A percentile compares a stretch with the other conserved stretches of the same genome.
Evolutionary conservation across 2,888 invertebrate species (phyloP).

Genomic region (Blastobasis adustella): DNA sequence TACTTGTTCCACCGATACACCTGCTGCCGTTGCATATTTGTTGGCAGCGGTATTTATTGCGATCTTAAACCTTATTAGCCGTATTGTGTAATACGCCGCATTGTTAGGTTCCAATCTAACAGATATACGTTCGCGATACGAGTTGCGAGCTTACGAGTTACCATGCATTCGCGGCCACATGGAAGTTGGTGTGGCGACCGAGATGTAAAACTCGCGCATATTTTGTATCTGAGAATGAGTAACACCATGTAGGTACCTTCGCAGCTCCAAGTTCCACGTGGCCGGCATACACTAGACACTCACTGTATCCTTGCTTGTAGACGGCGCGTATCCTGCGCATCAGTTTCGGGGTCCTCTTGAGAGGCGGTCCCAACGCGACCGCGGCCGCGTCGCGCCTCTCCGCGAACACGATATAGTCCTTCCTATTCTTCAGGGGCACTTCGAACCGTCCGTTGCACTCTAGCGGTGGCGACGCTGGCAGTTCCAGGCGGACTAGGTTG

Average conservation of each 20-base stretch:
- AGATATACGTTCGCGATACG: not conserved
- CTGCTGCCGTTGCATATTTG: constrained; percentile 58
- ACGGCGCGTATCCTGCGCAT: constrained; percentile 62
- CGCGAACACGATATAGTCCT: constrained; percentile 69
- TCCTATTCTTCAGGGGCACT: constrained; percentile 59
- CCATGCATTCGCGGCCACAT: constrained; percentile 5
- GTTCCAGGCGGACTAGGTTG: constrained; percentile 50
- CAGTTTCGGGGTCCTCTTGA: constrained; percentile 57
- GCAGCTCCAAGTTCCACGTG: constrained; percentile 29
- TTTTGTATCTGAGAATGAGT: not conserved
- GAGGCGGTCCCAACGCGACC: constrained; percentile 64
- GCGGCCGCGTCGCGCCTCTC: constrained; percentile 61
- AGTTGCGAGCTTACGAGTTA: not conserved
- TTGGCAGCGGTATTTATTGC: constrained; percentile 49
- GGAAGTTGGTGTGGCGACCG: constrained; percentile 2
- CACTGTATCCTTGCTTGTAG: constrained; percentile 70
- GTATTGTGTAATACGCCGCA: constrained; percentile 8
- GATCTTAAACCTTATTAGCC: constrained; percentile 37
- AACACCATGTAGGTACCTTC: not conserved
- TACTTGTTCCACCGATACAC: constrained; percentile 66
- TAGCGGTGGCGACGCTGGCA: constrained; percentile 41
- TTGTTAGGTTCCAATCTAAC: not conserved
- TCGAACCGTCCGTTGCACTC: constrained; percentile 64
- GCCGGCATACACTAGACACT: constrained; percentile 43
- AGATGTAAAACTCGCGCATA: not conserved